Evolutionary conservation across 2,888 invertebrate genomes (phyloP).

Genomic region (Meta bourneti): DNA sequence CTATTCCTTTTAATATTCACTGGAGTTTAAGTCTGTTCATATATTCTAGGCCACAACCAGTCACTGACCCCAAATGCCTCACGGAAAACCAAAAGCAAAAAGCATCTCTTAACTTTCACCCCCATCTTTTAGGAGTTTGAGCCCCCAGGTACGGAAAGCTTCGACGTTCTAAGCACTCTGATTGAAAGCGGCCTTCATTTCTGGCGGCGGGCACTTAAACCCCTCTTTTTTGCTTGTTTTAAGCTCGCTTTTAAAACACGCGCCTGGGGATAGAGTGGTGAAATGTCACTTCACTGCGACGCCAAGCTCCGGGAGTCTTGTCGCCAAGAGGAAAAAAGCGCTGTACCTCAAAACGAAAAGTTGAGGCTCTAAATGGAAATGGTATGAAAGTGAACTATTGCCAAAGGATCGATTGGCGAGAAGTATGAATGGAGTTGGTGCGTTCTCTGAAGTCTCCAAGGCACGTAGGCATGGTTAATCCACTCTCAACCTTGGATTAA

Average conservation of each 20-base stretch:
- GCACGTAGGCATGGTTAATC: not conserved
- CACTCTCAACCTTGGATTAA: not conserved
- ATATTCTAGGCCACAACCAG: constrained; percentile 62
- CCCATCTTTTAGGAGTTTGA: constrained; percentile 52
- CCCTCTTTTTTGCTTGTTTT: constrained; percentile 36
- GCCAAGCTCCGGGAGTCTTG: not conserved
- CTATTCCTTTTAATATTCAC: constrained; percentile 34
- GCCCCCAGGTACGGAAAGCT: constrained; percentile 28
- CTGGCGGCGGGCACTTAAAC: constrained; percentile 18
- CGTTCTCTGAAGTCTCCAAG: not conserved
- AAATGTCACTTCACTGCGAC: not conserved
- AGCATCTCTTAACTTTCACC: constrained; percentile 62
- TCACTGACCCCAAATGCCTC: constrained; percentile 55
- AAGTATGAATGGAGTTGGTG: not conserved
- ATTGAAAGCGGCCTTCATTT: constrained; percentile 58
- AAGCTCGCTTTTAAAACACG: constrained; percentile 23
- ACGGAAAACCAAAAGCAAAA: constrained; percentile 11
- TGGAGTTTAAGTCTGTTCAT: constrained; percentile 36
- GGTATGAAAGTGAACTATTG: not conserved
- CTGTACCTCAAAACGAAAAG: not conserved
- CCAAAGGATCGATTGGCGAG: not conserved
- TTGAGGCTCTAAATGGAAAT: not conserved
- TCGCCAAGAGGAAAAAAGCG: not conserved
- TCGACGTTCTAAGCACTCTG: constrained; percentile 46
- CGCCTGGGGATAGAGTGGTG: not conserved